Conservation (phyloP, 2,113 vertebrate genomes). For the Leptocoma aspasia region DNA sequence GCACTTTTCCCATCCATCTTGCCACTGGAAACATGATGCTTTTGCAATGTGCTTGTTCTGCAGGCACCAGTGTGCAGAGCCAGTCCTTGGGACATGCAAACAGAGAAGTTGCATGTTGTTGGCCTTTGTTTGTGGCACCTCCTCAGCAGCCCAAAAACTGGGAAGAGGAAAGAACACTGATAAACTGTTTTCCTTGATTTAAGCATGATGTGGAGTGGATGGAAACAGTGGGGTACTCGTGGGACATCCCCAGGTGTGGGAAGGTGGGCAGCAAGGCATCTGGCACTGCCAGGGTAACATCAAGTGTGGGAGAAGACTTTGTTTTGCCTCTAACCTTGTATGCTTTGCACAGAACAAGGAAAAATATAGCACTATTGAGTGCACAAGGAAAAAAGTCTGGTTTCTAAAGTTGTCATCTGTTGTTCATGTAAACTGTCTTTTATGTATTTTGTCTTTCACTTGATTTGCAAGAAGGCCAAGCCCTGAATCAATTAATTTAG, state of each 20-base stretch:
- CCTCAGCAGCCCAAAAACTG: not conserved
- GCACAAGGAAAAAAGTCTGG: not conserved
- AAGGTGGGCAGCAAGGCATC: not conserved
- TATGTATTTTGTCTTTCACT: not conserved
- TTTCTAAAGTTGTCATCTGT: not conserved
- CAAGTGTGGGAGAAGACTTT: not conserved
- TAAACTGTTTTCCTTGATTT: not conserved
- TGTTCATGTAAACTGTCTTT: not conserved
- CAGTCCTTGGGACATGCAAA: not conserved
- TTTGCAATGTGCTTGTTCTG: slow-evolving; percentile 15
- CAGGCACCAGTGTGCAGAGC: not conserved
- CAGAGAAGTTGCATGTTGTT: not conserved
- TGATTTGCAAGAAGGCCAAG: not conserved
- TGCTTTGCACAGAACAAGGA: not conserved
- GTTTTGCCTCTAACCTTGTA: not conserved
- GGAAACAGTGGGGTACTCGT: accelerated
- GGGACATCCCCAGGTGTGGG: not conserved
- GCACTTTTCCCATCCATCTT: slow-evolving; percentile 32
- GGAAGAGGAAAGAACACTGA: not conserved
- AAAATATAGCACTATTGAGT: not conserved
- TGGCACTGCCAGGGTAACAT: not conserved
- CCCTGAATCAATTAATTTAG: not conserved
- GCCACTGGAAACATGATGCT: slow-evolving; percentile 42
- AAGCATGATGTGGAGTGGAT: not conserved
- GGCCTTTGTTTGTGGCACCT: not conserved